phyloP scores from a whole-genome alignment of 2,888 invertebrate genomes.

The Oscheius sp. region DNA sequence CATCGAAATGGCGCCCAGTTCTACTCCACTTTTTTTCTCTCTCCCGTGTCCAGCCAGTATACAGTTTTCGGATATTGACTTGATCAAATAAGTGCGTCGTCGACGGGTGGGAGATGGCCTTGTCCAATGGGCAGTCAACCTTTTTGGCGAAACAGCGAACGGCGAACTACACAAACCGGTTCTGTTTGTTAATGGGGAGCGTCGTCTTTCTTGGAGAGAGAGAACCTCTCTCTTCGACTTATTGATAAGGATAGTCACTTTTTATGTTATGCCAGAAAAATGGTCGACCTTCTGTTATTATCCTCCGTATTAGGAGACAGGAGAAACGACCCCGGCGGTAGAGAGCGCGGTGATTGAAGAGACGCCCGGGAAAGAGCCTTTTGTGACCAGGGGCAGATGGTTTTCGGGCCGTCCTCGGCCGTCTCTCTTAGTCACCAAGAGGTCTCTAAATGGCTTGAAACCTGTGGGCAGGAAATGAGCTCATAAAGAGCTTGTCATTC shows the following conservation, averaged over 20 bases:
- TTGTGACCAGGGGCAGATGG: conserved; percentile 27
- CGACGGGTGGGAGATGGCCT: not conserved
- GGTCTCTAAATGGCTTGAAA: too few species aligned
- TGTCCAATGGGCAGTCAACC: not conserved
- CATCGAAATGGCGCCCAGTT: not conserved
- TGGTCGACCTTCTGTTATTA: not conserved
- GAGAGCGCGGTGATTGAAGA: not conserved
- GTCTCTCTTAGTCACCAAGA: too few species aligned
- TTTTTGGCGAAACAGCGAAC: not conserved
- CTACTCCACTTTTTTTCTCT: not conserved
- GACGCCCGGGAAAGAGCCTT: not conserved
- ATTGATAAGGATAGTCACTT: too few species aligned
- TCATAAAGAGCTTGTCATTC: too few species aligned
- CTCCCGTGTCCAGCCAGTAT: not conserved
- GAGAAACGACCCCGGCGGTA: not conserved
- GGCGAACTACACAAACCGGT: conserved; percentile 12
- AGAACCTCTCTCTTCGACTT: not conserved
- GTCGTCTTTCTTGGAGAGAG: conserved; percentile 10
- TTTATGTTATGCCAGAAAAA: not conserved
- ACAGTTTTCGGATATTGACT: too few species aligned
- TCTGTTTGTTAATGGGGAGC: conserved; percentile 27
- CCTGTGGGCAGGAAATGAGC: too few species aligned
- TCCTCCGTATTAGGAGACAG: conserved; percentile 31
- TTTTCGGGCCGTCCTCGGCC: conserved; percentile 4
- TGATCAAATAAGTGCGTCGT: not conserved